Conservation (phyloP, 1,140 invertebrate species). For the Riptortus pedestris region DNA sequence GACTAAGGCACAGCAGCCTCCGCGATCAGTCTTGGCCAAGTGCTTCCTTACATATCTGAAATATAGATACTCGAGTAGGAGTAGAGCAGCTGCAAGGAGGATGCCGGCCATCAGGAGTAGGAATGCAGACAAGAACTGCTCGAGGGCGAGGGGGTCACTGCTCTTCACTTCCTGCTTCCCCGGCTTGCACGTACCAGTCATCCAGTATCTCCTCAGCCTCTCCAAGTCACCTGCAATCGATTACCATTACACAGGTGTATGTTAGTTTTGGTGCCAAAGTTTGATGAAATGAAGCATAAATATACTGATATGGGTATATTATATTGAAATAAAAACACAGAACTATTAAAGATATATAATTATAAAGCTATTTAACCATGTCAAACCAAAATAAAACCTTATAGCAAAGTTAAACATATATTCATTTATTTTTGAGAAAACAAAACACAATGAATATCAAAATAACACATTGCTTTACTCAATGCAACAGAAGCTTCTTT, state of each 20-base stretch:
- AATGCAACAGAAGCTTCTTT: no score
- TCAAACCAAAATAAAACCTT: no score
- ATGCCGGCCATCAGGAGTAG: constrained; percentile 89
- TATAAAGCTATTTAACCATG: no score
- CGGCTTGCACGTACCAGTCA: constrained; percentile 92
- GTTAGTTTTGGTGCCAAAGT: not conserved
- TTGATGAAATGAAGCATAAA: not conserved
- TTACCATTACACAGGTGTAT: no score
- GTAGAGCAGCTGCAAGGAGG: constrained; percentile 68
- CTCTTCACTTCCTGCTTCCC: constrained; percentile 82
- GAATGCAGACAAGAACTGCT: constrained; percentile 96
- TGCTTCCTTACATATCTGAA: constrained; percentile 83
- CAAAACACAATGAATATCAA: no score
- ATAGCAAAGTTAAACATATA: no score
- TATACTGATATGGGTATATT: no score
- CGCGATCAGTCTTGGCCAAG: constrained; percentile 75
- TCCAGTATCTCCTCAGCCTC: constrained; percentile 86
- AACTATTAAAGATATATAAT: no score
- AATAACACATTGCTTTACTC: no score
- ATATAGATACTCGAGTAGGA: constrained; percentile 86
- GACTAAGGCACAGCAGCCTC: constrained; percentile 80
- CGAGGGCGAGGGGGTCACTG: constrained; percentile 83
- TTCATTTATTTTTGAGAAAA: no score
- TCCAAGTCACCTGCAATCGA: constrained; percentile 80
- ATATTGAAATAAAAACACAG: no score